These are phyloP conservation scores for Neodiprion virginianus DNA, from an alignment of 1,140 invertebrate genomes.

Conservation along the genomic window DNA sequence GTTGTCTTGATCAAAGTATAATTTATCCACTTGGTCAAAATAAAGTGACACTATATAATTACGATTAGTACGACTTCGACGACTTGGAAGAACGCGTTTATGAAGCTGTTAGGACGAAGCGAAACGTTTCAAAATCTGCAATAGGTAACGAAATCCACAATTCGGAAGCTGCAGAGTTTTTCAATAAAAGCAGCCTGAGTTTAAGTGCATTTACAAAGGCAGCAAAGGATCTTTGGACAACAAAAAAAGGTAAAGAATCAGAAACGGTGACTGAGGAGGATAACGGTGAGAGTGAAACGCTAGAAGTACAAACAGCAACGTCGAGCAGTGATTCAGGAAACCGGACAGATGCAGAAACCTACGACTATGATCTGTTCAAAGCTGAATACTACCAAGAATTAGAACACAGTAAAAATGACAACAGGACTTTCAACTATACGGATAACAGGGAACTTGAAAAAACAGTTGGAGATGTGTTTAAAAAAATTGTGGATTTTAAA, in stretches of 20 bases:
- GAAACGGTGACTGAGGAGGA: not conserved
- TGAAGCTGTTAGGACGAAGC: not conserved
- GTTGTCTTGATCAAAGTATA: too few species aligned
- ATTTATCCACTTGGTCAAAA: too few species aligned
- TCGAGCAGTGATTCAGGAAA: not conserved
- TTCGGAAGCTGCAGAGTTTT: too few species aligned
- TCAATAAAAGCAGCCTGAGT: too few species aligned
- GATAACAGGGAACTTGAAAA: constrained; percentile 33
- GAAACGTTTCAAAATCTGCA: not conserved
- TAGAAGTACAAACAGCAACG: not conserved
- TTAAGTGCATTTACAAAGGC: too few species aligned
- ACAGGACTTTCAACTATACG: constrained; percentile 39
- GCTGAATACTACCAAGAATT: constrained; percentile 45
- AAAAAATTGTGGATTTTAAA: constrained; percentile 36
- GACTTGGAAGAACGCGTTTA: not conserved
- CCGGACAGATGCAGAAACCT: constrained; percentile 29
- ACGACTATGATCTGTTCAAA: constrained; percentile 45
- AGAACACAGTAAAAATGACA: constrained; percentile 24
- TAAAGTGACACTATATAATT: too few species aligned
- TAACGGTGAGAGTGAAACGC: not conserved
- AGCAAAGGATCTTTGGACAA: not conserved
- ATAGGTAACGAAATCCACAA: too few species aligned
- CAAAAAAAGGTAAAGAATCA: not conserved
- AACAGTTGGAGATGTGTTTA: constrained; percentile 26
- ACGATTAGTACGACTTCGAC: not conserved